phyloP scores from a whole-genome alignment of 1,140 invertebrate genomes.

The Oreohelix idahoensis region DNA sequence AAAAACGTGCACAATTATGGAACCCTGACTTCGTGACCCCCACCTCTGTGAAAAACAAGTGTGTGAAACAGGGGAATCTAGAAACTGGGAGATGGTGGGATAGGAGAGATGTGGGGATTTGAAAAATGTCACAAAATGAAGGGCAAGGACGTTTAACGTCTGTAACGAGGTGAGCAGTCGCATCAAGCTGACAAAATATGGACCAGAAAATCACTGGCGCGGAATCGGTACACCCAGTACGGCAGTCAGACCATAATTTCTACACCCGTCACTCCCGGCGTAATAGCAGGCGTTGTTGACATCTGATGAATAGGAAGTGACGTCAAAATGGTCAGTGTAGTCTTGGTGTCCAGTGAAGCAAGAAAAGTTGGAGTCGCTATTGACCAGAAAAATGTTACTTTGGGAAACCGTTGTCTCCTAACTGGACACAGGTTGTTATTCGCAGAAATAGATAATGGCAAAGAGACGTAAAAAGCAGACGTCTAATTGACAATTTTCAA shows the following conservation, averaged over 20 bases:
- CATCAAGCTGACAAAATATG: background rate
- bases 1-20: too few species aligned
- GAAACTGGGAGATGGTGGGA: background rate
- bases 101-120: background rate
- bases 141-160: background rate
- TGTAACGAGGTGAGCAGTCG: background rate
- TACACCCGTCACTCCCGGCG: background rate
- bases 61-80: background rate
- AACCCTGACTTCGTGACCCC: too few species aligned
- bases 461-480: too few species aligned
- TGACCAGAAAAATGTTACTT: background rate
- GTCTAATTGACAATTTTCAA: too few species aligned
- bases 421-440: background rate
- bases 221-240: background rate
- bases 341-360: slow-evolving; percentile 4
- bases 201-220: slow-evolving; percentile 15
- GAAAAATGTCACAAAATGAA: background rate
- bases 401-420: background rate
- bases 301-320: slow-evolving; percentile 33
- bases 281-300: slow-evolving; percentile 6
- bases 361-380: background rate
- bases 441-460: too few species aligned
- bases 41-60: too few species aligned
- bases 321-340: slow-evolving; percentile 30
- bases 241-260: slow-evolving; percentile 4